Evolutionary conservation across 2,888 invertebrate genomes (phyloP), one percentile per base, ranked within the genome.

Genomic region (Drosophila dives): DNA sequence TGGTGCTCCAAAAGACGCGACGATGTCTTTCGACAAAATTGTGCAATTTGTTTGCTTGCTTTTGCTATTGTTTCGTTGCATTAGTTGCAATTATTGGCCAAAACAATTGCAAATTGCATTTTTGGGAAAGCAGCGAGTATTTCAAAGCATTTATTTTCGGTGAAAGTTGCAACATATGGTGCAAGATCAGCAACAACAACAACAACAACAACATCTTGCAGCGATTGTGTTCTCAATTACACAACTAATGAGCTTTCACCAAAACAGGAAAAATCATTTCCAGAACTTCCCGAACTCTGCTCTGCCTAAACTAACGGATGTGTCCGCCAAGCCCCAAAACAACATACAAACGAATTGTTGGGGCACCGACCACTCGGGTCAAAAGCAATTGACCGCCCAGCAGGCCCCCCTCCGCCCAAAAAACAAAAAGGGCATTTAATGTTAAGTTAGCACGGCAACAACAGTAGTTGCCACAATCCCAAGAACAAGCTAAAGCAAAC

Each of bases 351-450:
- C n/a, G 38, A 45, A 45, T 45, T 45, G 45, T 23, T 62, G 58
- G 65, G 71, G 45, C 62, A 69, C 32, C 65, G 56, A 54, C 26
- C 55, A 55, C 67, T 55, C 60, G 74, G 84, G 81, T 87, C 83
- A 89, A 79, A 89, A 87, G 87, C 79, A 87, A 87, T 87, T 87
- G 84, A 81, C 89, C 85, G 80, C 77, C 86, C 89, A 83, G 81
- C 64, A 50, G 45, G 68, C 53, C 26, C 23, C 60, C 51, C 15
- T 23, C 12, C 23, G 4, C 11, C 20, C 23, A 45, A 6, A 23
- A 23, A 56, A 64, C n/a, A 64, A 55, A 77, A 77, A 76, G 72
- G 80, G 86, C 80, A 66, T 70, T 72, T 82, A 87, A 85, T 87
- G 81, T 72, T 55, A 59, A 65, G 65, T 56, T 72, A 55, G 76